A percentile compares a stretch with the other conserved stretches of the same genome.
Evolutionary conservation across 1,140 invertebrate genomes (phyloP).

Genomic region (Cataglyphis hispanica): DNA sequence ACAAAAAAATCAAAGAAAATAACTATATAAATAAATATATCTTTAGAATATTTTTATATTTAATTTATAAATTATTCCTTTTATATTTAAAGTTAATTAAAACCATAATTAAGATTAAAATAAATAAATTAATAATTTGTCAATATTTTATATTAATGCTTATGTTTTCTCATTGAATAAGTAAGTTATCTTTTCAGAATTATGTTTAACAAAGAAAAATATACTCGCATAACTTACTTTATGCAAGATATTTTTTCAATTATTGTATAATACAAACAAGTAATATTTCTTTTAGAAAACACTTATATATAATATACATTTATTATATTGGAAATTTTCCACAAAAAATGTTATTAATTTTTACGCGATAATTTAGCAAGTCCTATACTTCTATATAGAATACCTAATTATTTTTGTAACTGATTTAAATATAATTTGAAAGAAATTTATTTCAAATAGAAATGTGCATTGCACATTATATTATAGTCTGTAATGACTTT

Average conservation of each 20-base stretch:
- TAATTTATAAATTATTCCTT: neutral
- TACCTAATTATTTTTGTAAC: neutral
- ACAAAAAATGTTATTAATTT: neutral
- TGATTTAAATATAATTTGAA: neutral
- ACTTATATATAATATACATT: neutral
- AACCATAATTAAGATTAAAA: neutral
- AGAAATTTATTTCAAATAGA: neutral
- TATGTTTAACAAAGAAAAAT: neutral
- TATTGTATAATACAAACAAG: neutral
- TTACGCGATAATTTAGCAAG: neutral
- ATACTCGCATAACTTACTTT: neutral
- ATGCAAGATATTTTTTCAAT: constrained; percentile 13
- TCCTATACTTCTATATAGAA: neutral
- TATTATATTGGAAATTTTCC: constrained; percentile 8
- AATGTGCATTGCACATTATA: neutral
- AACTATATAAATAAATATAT: constrained; percentile 4
- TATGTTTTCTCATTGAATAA: neutral
- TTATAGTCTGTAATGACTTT: neutral
- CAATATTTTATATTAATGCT: neutral
- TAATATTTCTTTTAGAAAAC: neutral
- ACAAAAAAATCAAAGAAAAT: neutral
- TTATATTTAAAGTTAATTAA: constrained; percentile 21
- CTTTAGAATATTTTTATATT: constrained; percentile 19
- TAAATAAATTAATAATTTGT: constrained; percentile 15
- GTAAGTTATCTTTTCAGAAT: constrained; percentile 16